phyloP scores from a whole-genome alignment of 1,140 invertebrate species.

The Pseudomyrmex dendroicus region DNA sequence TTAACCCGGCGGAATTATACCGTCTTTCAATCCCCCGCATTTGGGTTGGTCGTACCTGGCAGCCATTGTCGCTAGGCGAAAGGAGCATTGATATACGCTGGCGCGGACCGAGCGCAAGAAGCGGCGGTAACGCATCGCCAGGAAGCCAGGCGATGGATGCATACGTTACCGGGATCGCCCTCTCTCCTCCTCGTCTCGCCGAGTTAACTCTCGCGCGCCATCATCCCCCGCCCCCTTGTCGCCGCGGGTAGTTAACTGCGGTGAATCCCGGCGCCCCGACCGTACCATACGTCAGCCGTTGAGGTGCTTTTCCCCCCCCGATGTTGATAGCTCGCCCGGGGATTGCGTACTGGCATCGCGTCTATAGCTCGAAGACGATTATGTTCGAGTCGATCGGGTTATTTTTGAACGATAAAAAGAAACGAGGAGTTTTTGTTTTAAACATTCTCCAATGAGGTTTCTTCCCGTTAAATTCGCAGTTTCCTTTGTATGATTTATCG shows the following conservation, averaged over 20 bases:
- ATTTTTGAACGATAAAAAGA: conserved; percentile 17
- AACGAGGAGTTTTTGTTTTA: conserved; percentile 1
- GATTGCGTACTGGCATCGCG: neutral
- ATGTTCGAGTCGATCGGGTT: neutral
- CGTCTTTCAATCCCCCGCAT: conserved; percentile 5
- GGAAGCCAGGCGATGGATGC: conserved; percentile 72
- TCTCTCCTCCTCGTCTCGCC: conserved; percentile 38
- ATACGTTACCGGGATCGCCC: conserved; percentile 72
- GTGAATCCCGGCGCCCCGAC: conserved; percentile 55
- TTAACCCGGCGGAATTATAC: conserved; percentile 18
- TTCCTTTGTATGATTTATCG: neutral
- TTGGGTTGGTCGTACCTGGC: neutral
- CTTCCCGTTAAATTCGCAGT: neutral
- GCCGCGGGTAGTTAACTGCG: conserved; percentile 70
- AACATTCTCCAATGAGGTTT: neutral
- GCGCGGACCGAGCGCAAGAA: conserved; percentile 61
- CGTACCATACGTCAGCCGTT: conserved; percentile 36
- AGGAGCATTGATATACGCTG: conserved; percentile 71
- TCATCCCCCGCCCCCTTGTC: conserved; percentile 1
- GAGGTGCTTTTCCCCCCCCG: conserved; percentile 8
- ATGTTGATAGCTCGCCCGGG: neutral
- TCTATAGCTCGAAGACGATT: conserved; percentile 11
- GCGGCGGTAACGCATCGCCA: conserved; percentile 71
- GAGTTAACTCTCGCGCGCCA: conserved; percentile 55
- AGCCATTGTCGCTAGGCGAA: conserved; percentile 55